These are phyloP conservation scores for Polypedilum pembai DNA, from an alignment of 1,140 invertebrate genomes.

Conservation along the genomic window DNA sequence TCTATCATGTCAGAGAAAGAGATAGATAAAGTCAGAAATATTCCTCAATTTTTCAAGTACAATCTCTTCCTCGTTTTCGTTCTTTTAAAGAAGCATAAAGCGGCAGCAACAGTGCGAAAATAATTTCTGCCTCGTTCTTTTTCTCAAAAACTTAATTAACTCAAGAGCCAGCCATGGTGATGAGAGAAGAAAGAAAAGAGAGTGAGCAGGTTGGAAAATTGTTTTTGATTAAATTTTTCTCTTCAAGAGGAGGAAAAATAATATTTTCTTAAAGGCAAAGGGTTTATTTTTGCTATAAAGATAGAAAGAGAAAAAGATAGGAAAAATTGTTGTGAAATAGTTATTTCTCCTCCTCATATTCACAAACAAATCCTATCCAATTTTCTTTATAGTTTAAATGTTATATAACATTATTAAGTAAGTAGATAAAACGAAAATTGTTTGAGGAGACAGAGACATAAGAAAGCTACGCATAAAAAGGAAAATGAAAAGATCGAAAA, in stretches of 20 bases:
- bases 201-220: background rate
- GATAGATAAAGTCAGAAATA: no score
- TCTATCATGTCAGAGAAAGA: no score
- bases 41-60: no score
- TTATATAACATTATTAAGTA: conserved; percentile 21
- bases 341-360: no score
- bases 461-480: no score
- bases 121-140: background rate
- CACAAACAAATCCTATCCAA: no score
- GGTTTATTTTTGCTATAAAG: no score
- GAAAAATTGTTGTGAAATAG: background rate
- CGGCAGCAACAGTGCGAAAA: background rate
- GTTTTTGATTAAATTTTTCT: conserved; percentile 20
- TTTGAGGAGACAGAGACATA: background rate
- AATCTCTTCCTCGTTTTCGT: no score
- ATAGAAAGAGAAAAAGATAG: background rate
- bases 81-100: no score
- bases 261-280: no score
- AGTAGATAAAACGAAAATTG: background rate
- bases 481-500: no score
- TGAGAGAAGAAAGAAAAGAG: background rate
- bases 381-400: conserved; percentile 9
- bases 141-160: conserved; percentile 22
- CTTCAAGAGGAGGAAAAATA: background rate
- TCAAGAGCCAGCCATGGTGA: conserved; percentile 22